Evolutionary conservation across 2,797 vertebrate genomes (phyloP).

Genomic region (Lacerta agilis): DNA sequence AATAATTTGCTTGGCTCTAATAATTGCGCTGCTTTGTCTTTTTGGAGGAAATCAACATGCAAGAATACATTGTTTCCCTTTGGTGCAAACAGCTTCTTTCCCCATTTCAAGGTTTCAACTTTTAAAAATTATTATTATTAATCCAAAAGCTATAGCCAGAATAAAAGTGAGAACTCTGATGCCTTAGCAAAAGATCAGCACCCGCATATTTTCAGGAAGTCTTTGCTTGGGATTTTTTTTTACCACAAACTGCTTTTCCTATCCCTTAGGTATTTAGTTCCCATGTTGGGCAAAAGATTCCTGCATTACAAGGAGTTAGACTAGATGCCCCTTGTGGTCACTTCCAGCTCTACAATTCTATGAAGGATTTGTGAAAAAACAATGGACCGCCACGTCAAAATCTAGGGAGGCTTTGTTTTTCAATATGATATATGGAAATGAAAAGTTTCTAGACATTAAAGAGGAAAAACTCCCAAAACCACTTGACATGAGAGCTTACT

Average conservation of each 20-base stretch:
- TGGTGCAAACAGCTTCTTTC: constrained; percentile 41
- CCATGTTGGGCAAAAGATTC: too few species aligned
- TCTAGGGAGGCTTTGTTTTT: constrained; percentile 47
- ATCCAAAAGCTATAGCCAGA: constrained; percentile 31
- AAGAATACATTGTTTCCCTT: constrained; percentile 45
- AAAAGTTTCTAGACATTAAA: constrained; percentile 25
- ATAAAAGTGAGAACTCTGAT: constrained; percentile 21
- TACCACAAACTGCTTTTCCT: constrained; percentile 36
- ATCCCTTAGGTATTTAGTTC: constrained; percentile 26
- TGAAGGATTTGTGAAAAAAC: constrained; percentile 20
- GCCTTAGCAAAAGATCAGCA: constrained; percentile 37
- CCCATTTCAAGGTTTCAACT: constrained; percentile 14
- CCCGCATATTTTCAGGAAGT: constrained; percentile 35
- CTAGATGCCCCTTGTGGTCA: too few species aligned
- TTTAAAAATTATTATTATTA: constrained; percentile 28
- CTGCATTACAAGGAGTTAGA: too few species aligned
- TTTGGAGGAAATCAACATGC: constrained; percentile 43
- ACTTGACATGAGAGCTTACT: constrained; percentile 6
- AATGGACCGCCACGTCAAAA: constrained; percentile 38
- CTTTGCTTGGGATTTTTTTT: constrained; percentile 38
- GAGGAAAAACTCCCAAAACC: not conserved
- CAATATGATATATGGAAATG: constrained; percentile 7
- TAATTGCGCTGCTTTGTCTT: constrained; percentile 38
- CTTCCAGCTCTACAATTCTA: too few species aligned
- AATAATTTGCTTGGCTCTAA: constrained; percentile 48